phyloP scores from a whole-genome alignment of 2,797 vertebrate genomes.

The Zalophus californianus region DNA sequence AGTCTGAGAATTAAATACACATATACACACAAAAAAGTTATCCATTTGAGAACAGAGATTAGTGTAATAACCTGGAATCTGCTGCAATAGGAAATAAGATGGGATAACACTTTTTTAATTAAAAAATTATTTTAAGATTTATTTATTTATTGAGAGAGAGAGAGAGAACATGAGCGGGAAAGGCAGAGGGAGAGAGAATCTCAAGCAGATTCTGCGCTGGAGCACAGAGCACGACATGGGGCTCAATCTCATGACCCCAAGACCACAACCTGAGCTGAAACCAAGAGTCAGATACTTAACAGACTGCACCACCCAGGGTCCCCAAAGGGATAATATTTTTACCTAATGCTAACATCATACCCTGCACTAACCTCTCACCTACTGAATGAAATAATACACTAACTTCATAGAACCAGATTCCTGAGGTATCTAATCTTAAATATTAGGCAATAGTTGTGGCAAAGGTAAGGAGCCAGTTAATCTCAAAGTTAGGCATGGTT shows the following conservation, averaged over 20 bases:
- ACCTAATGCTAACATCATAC: not conserved
- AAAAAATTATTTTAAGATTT: not conserved
- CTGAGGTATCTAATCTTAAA: not conserved
- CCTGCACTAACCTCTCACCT: not conserved
- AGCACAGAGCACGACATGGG: accelerated
- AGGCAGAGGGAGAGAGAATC: not conserved
- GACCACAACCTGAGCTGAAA: not conserved
- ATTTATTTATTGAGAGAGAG: not conserved
- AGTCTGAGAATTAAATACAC: not conserved
- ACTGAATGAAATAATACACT: not conserved
- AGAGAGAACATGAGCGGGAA: not conserved
- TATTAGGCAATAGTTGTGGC: not conserved
- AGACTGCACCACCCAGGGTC: not conserved
- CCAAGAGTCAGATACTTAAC: not conserved
- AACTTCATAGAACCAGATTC: not conserved
- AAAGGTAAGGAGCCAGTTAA: slow-evolving; percentile 19
- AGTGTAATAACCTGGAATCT: not conserved
- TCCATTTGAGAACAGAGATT: not conserved
- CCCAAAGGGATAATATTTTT: not conserved
- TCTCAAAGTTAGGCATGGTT: slow-evolving; percentile 19
- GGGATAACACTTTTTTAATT: not conserved
- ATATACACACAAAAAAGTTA: not conserved
- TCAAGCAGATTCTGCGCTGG: not conserved
- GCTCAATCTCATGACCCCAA: not conserved
- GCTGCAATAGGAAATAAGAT: not conserved